Evolutionary conservation across 2,797 vertebrate species (phyloP), one percentile per base, ranked within the genome.

Genomic region (Galago senegalensis): DNA sequence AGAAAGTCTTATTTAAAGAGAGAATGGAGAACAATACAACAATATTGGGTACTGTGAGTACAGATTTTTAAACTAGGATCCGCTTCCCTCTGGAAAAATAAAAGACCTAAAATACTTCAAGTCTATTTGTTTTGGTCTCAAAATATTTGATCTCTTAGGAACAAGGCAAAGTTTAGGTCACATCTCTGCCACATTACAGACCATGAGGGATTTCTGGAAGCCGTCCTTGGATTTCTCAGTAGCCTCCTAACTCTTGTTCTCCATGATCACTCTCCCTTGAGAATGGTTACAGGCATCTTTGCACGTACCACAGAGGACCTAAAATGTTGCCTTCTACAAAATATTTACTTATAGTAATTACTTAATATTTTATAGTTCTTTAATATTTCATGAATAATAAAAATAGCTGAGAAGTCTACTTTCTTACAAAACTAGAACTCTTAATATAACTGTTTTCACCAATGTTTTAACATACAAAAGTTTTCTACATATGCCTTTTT

Each of bases 171-270:
- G 60, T 81, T 70, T 58, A 93, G 43, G n/a, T 10, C 40, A 75
- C 5, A 37, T n/a, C 2, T 86, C 29, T 75, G 31, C n/a, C 73
- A 8, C 43, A 17, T 25, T 81, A 5, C 16, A 75, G 69, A 88
- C 46, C 85, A 60, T 34, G 46, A 95, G 93, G 79, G 87, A 93
- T 69, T 97, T 96, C 61, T 86, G 12, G 37, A 93, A 94, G 60
- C 10, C 2, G 11, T 76, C 0, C 27, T 92, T 87, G 29, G 16
- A 27, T 89, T 93, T 94, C 65, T 92, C 61, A 77, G 40, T 69
- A 79, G 40, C 31, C 20, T 79, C 14, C 10, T 73, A 46, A 27
- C 37, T 87, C 67, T 91, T 76, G 27, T 91, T 77, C n/a, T 89
- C 46, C 67, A n/a, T 25, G 53, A 7, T 89, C 34, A 13, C 17